Evolutionary conservation across 2,888 invertebrate genomes (phyloP).

Genomic region (Macropis europaea): DNA sequence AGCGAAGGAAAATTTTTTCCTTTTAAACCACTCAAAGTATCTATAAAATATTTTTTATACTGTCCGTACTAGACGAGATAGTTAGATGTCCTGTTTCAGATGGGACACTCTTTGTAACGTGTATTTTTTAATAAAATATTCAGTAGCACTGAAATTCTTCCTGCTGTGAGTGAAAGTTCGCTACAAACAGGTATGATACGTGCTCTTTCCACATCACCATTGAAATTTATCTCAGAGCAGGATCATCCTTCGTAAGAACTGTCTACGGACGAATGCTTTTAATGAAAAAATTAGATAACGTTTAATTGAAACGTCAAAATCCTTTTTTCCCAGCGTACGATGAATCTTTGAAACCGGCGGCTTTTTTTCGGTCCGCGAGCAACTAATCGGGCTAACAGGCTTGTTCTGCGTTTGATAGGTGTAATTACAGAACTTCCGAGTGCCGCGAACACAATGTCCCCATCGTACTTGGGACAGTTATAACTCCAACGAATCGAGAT

Average conservation of each 20-base stretch:
- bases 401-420: slow-evolving; percentile 52
- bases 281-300: slow-evolving; percentile 20
- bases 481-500: slow-evolving; percentile 20
- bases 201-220: neutral
- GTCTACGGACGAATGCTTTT: neutral
- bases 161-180: neutral
- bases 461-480: slow-evolving; percentile 39
- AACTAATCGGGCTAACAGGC: slow-evolving; percentile 21
- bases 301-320: slow-evolving; percentile 50
- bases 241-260: neutral
- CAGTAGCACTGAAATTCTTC: neutral
- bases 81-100: too few relatives aligned
- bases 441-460: slow-evolving; percentile 32
- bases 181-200: neutral
- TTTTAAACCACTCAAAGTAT: too few relatives aligned
- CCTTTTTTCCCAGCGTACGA: slow-evolving; percentile 14
- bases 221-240: neutral
- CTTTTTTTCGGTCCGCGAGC: slow-evolving; percentile 26
- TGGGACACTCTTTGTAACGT: too few relatives aligned
- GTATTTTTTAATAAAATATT: too few relatives aligned
- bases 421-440: slow-evolving; percentile 49
- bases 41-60: too few relatives aligned
- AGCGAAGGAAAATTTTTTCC: too few relatives aligned
- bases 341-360: slow-evolving; percentile 23
- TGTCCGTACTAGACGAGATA: too few relatives aligned